phyloP scores from a whole-genome alignment of 1,140 invertebrate species.

The Mizuhopecten yessoensis region DNA sequence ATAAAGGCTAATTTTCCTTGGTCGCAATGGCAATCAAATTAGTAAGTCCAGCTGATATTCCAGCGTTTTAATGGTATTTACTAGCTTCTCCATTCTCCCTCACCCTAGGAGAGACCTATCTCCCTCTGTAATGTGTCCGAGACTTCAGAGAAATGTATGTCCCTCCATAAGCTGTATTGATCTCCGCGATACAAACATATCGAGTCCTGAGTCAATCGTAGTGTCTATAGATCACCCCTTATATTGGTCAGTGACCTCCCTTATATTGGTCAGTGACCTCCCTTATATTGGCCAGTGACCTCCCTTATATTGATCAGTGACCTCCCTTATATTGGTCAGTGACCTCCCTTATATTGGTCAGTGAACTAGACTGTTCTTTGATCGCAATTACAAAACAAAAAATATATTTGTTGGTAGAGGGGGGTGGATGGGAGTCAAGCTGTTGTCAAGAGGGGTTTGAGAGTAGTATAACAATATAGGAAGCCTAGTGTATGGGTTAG shows the following conservation, averaged over 20 bases:
- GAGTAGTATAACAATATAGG: no score
- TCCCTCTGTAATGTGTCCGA: background rate
- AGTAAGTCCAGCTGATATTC: background rate
- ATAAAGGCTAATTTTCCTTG: background rate
- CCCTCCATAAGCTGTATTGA: background rate
- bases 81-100: background rate
- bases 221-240: background rate
- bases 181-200: background rate
- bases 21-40: slow-evolving; percentile 22
- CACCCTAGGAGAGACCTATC: background rate
- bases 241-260: background rate
- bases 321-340: no score
- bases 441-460: no score
- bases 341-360: background rate
- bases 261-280: background rate
- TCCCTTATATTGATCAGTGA: background rate
- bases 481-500: no score
- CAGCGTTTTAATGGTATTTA: slow-evolving; percentile 3
- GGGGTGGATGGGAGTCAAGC: no score
- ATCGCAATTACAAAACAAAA: no score
- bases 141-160: background rate
- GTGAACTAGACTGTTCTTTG: background rate
- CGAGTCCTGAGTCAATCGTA: background rate
- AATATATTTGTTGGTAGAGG: no score
- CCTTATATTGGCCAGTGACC: background rate